These are phyloP conservation scores for Drosophila setosimentum DNA, from an alignment of 2,888 invertebrate species.

Conservation along the genomic window DNA sequence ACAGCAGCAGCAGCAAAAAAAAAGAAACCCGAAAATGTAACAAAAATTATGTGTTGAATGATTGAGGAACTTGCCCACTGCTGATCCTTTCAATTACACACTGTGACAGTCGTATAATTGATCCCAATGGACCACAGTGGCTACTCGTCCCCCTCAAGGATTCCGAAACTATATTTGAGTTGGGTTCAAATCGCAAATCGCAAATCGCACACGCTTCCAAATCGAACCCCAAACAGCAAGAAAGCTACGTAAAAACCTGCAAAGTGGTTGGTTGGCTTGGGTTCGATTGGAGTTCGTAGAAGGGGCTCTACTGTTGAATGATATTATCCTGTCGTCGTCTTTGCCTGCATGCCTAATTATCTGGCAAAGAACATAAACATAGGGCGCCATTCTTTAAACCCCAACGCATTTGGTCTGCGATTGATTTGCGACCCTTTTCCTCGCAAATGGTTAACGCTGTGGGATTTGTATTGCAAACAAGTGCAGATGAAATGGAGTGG, in stretches of 20 bases:
- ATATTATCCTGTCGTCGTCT: constrained; percentile 52
- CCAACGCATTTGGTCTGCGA: constrained; percentile 51
- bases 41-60: constrained; percentile 42
- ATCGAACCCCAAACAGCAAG: constrained; percentile 57
- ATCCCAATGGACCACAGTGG: constrained; percentile 72
- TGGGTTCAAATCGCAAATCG: constrained; percentile 73
- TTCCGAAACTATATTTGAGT: constrained; percentile 67
- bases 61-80: constrained; percentile 36
- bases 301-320: constrained; percentile 11
- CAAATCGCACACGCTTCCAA: constrained; percentile 21
- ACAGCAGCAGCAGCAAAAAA: constrained; percentile 32
- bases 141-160: background rate
- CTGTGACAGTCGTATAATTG: constrained; percentile 80
- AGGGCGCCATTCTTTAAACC: constrained; percentile 20
- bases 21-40: constrained; percentile 52
- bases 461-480: constrained; percentile 45
- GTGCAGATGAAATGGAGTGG: constrained; percentile 44
- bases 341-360: constrained; percentile 74
- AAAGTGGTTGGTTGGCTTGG: constrained; percentile 43
- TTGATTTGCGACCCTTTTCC: constrained; percentile 74
- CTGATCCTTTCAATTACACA: constrained; percentile 82
- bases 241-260: constrained; percentile 66
- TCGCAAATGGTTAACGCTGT: constrained; percentile 5
- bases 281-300: background rate
- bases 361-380: constrained; percentile 72